Evolutionary conservation across 2,797 vertebrate genomes (phyloP).

Genomic region (Chloroceryle amazona): DNA sequence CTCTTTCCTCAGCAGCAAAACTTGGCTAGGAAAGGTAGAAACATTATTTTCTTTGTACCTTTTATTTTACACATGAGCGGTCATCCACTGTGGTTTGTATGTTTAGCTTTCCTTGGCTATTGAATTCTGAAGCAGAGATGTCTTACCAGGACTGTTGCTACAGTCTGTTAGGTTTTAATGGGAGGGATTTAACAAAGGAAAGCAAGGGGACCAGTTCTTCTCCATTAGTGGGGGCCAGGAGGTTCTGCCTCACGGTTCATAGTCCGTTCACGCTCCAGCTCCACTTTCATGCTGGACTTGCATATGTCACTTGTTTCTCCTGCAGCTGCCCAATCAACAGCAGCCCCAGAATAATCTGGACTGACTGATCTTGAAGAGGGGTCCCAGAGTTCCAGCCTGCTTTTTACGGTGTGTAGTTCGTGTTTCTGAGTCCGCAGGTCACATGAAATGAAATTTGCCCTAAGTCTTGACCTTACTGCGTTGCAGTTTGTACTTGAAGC

Average conservation of each 20-base stretch:
- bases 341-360: neutral
- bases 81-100: neutral
- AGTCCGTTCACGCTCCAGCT: neutral
- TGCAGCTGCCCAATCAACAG: neutral
- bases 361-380: neutral
- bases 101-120: neutral
- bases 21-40: neutral
- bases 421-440: neutral
- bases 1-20: neutral
- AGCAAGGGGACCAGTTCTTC: neutral
- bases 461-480: neutral
- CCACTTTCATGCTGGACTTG: neutral
- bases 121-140: neutral
- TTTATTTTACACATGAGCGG: neutral
- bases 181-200: neutral
- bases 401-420: neutral
- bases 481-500: neutral
- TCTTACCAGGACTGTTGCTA: neutral
- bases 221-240: neutral
- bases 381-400: neutral
- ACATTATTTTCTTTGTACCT: neutral
- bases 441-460: neutral
- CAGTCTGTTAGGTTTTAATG: neutral
- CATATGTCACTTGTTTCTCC: rapidly evolving
- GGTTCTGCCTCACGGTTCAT: neutral